These are phyloP conservation scores for Andrena dorsata DNA, from an alignment of 2,888 invertebrate species.

Conservation along the genomic window DNA sequence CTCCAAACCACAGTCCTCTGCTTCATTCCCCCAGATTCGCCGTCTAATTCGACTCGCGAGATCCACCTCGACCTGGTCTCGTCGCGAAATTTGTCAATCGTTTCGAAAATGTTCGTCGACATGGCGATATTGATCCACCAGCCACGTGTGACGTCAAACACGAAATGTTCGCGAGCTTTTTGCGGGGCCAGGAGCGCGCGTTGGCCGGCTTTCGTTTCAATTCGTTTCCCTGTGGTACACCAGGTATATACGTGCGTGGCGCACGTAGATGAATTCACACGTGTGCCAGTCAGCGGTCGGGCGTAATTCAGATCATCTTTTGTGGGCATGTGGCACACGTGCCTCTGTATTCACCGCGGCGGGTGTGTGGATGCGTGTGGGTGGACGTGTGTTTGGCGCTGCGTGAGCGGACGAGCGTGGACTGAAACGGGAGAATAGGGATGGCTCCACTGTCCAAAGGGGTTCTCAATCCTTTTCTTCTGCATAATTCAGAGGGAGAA, in stretches of 20 bases:
- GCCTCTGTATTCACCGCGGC: conserved; percentile 30
- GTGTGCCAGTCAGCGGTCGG: conserved; percentile 75
- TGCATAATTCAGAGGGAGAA: conserved; percentile 17
- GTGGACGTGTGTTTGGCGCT: conserved; percentile 68
- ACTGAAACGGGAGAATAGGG: conserved; percentile 61
- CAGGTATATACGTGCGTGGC: conserved; percentile 53
- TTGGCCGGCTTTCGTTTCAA: conserved; percentile 27
- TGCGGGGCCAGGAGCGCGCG: conserved; percentile 46
- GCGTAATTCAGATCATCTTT: conserved; percentile 78
- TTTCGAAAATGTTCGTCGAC: conserved; percentile 39
- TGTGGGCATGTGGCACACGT: conserved; percentile 61
- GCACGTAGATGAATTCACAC: conserved; percentile 78
- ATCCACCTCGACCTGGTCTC: too few relatives aligned
- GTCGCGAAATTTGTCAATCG: conserved; percentile 43
- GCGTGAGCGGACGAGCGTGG: conserved; percentile 63
- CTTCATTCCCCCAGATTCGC: too few relatives aligned
- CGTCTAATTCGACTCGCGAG: too few relatives aligned
- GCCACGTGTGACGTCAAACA: conserved; percentile 62
- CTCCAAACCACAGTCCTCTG: too few relatives aligned
- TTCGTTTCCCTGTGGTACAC: conserved; percentile 56
- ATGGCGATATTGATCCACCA: conserved; percentile 52
- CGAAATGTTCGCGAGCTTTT: conserved; percentile 64
- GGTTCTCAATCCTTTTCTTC: conserved; percentile 71
- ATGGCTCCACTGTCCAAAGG: conserved; percentile 65
- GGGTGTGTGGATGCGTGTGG: conserved; percentile 44